Evolutionary conservation across 1,140 invertebrate genomes (phyloP), one percentile per base, ranked within the genome.

Genomic region (Neodiprion lecontei): DNA sequence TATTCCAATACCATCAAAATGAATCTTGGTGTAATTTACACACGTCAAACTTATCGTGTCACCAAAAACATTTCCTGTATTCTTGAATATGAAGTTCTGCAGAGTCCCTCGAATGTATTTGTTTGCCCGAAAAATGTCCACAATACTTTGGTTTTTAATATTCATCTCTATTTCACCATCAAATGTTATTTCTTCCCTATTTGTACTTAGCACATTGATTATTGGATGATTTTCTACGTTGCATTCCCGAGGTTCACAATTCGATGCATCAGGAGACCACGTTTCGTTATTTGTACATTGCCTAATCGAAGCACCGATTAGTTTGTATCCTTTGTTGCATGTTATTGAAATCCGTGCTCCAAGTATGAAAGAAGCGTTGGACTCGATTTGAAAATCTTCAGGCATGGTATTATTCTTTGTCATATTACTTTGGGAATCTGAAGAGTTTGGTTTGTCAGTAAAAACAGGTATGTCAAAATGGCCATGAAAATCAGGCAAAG

Each of bases 1-100:
- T 1, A 0, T 66, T 17, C 49, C 72, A 11, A 66, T 49, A 48
- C 67, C 48, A 5, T 73, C 47, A 0, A 79, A 68, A 3, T 76
- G 75, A 9, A 79, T 76, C 9, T 61, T 66, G 0, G 14, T 70
- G 70, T 74, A 61, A 70, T 84, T 76, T n/a, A 21, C 70, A 53
- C 84, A 85, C 9, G 12, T 67, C 17, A 86, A 48, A 68, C 80
- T 65, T 23, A 81, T 70, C 70, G 72, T 75, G n/a, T 80, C 76
- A 14, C 47, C 75, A 49, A 79, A 83, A 70, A 65, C 48, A 67
- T 77, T 69, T n/a, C 83, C 82, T 9, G 81, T 77, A 7, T 12
- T 69, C 40, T 17, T 21, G 40, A 69, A 69, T 14, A 21, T 14
- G 21, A 69, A 23, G 40, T 69, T 14, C 10, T 69, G 14, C 17